Conservation (phyloP, 2,113 vertebrate genomes). For the Chaetorhynchus papuensis region DNA sequence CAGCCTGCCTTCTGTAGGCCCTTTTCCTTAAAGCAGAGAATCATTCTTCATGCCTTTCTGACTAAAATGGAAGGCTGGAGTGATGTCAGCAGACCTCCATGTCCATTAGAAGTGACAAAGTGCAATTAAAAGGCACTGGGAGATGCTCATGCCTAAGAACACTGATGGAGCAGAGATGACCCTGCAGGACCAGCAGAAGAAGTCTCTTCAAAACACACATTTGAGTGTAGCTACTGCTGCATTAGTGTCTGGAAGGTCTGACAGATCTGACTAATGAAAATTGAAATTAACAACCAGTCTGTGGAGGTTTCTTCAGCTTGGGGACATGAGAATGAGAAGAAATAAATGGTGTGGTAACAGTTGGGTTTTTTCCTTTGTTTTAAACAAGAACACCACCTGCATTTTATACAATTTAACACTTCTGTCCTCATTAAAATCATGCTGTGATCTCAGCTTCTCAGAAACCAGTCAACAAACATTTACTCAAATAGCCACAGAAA, state of each 20-base stretch:
- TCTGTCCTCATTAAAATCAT: neutral
- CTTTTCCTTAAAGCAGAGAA: neutral
- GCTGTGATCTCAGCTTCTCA: neutral
- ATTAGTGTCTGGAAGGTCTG: neutral
- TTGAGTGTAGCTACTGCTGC: neutral
- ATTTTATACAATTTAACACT: neutral
- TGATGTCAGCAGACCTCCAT: neutral
- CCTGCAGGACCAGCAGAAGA: neutral
- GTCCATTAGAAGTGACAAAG: neutral
- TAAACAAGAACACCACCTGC: neutral
- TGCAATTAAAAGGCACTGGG: neutral
- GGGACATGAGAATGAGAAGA: neutral
- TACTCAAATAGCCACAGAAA: neutral
- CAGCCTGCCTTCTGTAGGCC: neutral
- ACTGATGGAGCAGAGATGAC: neutral
- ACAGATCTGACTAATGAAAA: neutral
- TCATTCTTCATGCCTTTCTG: neutral
- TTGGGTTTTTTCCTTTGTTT: neutral
- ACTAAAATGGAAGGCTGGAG: neutral
- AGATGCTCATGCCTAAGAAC: neutral
- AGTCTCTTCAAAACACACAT: neutral
- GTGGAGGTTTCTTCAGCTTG: neutral
- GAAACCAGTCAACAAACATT: neutral
- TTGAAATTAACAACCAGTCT: neutral
- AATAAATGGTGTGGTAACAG: neutral